Conservation (phyloP, 2,888 invertebrate species). For the Aleiodes alternator region DNA sequence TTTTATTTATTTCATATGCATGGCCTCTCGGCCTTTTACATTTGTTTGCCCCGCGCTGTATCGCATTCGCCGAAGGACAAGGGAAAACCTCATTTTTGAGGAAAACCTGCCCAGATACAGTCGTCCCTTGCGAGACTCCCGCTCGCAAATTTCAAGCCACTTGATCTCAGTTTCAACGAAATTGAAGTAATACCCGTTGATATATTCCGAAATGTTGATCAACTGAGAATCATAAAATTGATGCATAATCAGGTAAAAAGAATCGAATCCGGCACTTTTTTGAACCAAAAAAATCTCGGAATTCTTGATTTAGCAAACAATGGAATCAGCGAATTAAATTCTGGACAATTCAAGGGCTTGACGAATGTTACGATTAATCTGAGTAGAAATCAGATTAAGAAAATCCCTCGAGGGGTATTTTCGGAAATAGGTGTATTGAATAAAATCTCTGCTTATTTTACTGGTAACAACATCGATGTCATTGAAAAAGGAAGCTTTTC, state of each 20-base stretch:
- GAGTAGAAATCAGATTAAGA: conserved; percentile 71
- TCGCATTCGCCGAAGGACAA: too few relatives aligned
- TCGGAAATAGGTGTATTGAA: conserved; percentile 64
- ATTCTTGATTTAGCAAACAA: conserved; percentile 57
- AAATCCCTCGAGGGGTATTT: conserved; percentile 70
- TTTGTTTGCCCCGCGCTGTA: too few relatives aligned
- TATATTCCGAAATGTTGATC: conserved; percentile 47
- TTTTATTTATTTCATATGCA: too few relatives aligned
- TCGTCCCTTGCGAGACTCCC: too few relatives aligned
- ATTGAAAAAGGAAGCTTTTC: conserved; percentile 73
- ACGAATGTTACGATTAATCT: conserved; percentile 73
- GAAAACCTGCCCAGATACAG: too few relatives aligned
- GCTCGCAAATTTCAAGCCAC: conserved; percentile 56
- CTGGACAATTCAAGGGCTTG: conserved; percentile 71
- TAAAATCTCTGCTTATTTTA: conserved; percentile 72
- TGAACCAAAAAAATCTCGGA: conserved; percentile 52
- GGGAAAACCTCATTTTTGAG: too few relatives aligned
- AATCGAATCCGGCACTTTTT: conserved; percentile 49
- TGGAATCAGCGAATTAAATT: conserved; percentile 61
- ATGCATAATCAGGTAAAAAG: conserved; percentile 48
- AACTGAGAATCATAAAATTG: conserved; percentile 49
- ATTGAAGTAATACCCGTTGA: conserved; percentile 52
- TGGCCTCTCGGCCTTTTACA: too few relatives aligned
- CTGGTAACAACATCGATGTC: conserved; percentile 72
- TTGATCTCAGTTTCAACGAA: conserved; percentile 55